Percentiles rank a stretch among this genome's conserved stretches.
phyloP scores from a whole-genome alignment of 2,113 vertebrate species.

The Podiceps cristatus region DNA sequence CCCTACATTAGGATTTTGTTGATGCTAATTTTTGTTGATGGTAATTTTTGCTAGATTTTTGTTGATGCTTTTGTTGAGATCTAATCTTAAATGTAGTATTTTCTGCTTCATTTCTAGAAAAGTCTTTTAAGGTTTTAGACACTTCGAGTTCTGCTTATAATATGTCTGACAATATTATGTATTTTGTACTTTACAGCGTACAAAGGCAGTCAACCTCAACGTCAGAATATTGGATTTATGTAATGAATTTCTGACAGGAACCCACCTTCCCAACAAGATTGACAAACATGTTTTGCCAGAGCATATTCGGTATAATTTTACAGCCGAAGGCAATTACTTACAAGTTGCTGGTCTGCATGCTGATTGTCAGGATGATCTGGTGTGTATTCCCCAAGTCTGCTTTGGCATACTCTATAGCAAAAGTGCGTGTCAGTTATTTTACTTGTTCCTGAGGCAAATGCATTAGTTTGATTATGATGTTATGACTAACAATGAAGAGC shows the following conservation, averaged over 20 bases:
- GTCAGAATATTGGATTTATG: constrained; percentile 91
- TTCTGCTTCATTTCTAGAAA: not conserved
- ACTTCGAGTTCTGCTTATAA: not conserved
- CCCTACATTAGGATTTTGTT: not conserved
- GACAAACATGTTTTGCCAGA: constrained; percentile 85
- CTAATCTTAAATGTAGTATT: not conserved
- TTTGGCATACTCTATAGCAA: not conserved
- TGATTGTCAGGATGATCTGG: constrained; percentile 89
- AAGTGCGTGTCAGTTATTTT: not conserved
- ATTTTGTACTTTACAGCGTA: constrained; percentile 79
- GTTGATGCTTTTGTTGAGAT: not conserved
- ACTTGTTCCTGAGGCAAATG: not conserved
- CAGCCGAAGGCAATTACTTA: constrained; percentile 82
- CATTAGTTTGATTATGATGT: too few relatives aligned
- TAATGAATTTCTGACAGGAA: constrained; percentile 86
- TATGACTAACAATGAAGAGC: not conserved
- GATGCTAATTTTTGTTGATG: not conserved
- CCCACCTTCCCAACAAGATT: constrained; percentile 89
- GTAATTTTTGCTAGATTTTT: not conserved
- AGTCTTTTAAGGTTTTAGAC: not conserved
- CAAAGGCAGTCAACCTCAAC: constrained; percentile 89
- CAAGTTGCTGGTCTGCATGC: constrained; percentile 87
- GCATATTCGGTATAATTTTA: constrained; percentile 84
- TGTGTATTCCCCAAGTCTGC: constrained; percentile 52
- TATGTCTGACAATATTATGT: not conserved